Evolutionary conservation across 2,113 vertebrate genomes (phyloP).

Genomic region (rat (Rattus norvegicus)): GRCr8 NC_086039.1:135074001-135074500

Average conservation of each 20-base stretch:
- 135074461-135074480: constrained; percentile 41
- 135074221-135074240: constrained; percentile 62
- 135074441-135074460: constrained; percentile 46
- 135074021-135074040: constrained; percentile 32
- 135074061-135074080: not conserved
- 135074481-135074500: constrained; percentile 44
- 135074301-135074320: constrained; percentile 73
- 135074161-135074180: constrained; percentile 28
- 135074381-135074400: constrained; percentile 61
- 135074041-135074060: not conserved
- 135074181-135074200: constrained; percentile 36
- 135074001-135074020: not conserved
- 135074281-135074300: constrained; percentile 55
- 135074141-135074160: not conserved
- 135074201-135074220: not conserved
- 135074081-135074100: not conserved
- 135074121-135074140: constrained; percentile 14
- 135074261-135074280: constrained; percentile 46
- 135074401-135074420: constrained; percentile 57
- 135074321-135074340: constrained; percentile 55
- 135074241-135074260: constrained; percentile 44
- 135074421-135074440: constrained; percentile 60
- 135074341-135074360: constrained; percentile 69
- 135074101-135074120: not conserved
- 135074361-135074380: constrained; percentile 41